phyloP scores from a whole-genome alignment of 2,797 vertebrate genomes.

The Netta rufina region DNA sequence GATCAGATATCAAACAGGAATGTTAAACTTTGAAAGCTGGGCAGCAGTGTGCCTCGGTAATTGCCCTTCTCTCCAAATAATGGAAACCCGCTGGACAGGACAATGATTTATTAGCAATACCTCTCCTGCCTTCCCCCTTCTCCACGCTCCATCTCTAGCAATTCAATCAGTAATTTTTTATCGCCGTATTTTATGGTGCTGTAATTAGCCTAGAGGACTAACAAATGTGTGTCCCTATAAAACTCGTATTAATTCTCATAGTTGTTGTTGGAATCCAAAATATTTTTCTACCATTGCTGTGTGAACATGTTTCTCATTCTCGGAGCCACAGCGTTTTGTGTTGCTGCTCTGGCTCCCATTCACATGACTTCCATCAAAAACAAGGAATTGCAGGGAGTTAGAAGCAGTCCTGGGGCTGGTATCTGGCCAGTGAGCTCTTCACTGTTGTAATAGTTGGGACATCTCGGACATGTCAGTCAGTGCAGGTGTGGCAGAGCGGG shows the following conservation, averaged over 20 bases:
- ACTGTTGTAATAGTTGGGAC: background rate
- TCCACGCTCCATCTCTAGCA: background rate
- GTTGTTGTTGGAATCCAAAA: background rate
- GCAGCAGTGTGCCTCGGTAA: constrained; percentile 72
- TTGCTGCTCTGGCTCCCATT: background rate
- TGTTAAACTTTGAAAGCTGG: constrained; percentile 62
- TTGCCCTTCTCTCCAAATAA: constrained; percentile 72
- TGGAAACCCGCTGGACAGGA: constrained; percentile 65
- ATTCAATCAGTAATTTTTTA: constrained; percentile 32
- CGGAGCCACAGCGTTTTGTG: background rate
- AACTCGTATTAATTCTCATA: background rate
- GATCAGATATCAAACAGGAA: constrained; percentile 71
- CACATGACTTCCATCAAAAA: background rate
- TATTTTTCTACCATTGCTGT: constrained; percentile 30
- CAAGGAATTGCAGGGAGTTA: background rate
- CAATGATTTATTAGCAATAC: constrained; percentile 65
- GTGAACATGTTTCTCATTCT: constrained; percentile 11
- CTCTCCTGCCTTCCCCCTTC: background rate
- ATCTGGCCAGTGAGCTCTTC: background rate
- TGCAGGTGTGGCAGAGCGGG: background rate
- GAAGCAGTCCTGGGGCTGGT: background rate
- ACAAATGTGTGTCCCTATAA: constrained; percentile 1
- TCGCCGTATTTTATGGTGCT: constrained; percentile 31
- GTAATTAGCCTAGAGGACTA: constrained; percentile 53
- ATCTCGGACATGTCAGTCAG: background rate